Evolutionary conservation across 1,140 invertebrate species (phyloP).

Genomic region (Drosophila kurseongensis): DNA sequence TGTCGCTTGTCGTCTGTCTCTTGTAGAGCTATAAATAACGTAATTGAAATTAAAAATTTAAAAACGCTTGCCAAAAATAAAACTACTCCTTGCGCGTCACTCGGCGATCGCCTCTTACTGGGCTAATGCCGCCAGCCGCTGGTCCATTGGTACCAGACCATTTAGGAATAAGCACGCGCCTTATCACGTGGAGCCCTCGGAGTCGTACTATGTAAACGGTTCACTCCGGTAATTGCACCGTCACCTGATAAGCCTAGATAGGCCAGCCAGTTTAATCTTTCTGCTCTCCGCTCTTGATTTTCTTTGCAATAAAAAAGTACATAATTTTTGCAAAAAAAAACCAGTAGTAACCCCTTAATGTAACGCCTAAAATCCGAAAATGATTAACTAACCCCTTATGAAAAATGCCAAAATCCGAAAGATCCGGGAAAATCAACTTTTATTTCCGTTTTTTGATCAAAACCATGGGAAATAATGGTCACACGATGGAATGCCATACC

Average conservation of each 20-base stretch:
- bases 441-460: too few relatives aligned
- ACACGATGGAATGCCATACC: too few relatives aligned
- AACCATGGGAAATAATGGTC: too few relatives aligned
- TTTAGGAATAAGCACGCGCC: constrained; percentile 33
- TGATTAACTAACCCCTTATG: too few relatives aligned
- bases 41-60: constrained; percentile 63
- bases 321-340: neutral
- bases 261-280: constrained; percentile 20
- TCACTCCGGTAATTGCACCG: constrained; percentile 24
- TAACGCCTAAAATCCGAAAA: too few relatives aligned
- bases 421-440: too few relatives aligned
- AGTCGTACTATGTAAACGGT: constrained; percentile 51
- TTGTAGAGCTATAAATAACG: constrained; percentile 66
- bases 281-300: neutral
- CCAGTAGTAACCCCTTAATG: too few relatives aligned
- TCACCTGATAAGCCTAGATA: constrained; percentile 60
- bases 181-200: constrained; percentile 58
- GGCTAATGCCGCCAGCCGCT: constrained; percentile 40
- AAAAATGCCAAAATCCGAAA: too few relatives aligned
- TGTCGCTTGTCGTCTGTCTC: constrained; percentile 43
- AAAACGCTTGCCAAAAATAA: constrained; percentile 73
- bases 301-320: neutral
- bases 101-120: constrained; percentile 17
- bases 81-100: constrained; percentile 39
- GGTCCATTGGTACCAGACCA: constrained; percentile 10